A percentile compares a stretch with the other conserved stretches of the same genome.
phyloP scores from a whole-genome alignment of 2,113 vertebrate genomes.

The Monopterus albus region DNA sequence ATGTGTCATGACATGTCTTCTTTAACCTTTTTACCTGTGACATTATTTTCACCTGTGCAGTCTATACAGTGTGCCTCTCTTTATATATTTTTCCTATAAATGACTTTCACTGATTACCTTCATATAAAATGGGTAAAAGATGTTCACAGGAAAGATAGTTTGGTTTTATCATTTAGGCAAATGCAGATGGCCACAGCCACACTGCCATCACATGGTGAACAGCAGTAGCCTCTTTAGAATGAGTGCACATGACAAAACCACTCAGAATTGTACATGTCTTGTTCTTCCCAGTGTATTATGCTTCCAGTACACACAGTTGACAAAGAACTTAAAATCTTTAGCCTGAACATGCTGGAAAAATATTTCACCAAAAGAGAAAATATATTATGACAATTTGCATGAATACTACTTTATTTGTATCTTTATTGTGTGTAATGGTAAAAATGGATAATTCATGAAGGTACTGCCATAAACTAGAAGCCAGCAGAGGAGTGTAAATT shows the following conservation, averaged over 20 bases:
- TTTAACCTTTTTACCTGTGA: too few relatives aligned
- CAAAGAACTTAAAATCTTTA: background rate
- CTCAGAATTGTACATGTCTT: background rate
- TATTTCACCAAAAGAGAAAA: background rate
- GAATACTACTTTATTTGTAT: background rate
- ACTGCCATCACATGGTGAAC: slow-evolving; percentile 76
- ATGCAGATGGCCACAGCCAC: slow-evolving; percentile 50
- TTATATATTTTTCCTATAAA: background rate
- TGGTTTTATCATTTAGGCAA: background rate
- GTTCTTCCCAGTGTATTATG: background rate
- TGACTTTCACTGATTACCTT: too few relatives aligned
- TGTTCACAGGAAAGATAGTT: background rate
- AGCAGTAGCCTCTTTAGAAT: background rate
- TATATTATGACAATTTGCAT: background rate
- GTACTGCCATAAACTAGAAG: background rate
- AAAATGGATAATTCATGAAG: background rate
- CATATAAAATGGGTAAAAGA: background rate
- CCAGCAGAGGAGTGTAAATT: background rate
- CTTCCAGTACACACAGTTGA: background rate
- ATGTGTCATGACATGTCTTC: background rate
- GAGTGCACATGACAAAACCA: background rate
- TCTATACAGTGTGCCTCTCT: background rate
- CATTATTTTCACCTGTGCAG: background rate
- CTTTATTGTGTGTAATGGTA: background rate
- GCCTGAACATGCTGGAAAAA: background rate